These are phyloP conservation scores for Bombycilla garrulus DNA, from an alignment of 2,113 vertebrate species.

Conservation along the genomic window DNA sequence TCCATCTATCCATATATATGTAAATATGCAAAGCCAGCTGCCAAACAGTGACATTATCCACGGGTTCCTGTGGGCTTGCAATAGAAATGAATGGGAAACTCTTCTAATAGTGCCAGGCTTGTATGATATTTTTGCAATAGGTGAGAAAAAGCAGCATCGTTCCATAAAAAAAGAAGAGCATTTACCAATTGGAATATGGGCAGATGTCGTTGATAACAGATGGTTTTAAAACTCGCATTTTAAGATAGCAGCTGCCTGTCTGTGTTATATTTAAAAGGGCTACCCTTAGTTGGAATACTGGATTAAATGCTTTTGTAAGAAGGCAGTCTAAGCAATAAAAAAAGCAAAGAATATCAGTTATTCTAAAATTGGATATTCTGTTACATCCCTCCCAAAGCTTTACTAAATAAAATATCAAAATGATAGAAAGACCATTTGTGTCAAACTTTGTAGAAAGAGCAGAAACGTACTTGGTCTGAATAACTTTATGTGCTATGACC, in stretches of 20 bases:
- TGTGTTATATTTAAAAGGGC: slow-evolving; percentile 4
- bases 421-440: background rate
- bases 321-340: background rate
- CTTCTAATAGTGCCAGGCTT: background rate
- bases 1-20: slow-evolving; percentile 14
- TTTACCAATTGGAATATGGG: background rate
- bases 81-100: background rate
- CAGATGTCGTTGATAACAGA: slow-evolving; percentile 24
- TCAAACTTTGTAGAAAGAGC: background rate
- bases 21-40: slow-evolving; percentile 33
- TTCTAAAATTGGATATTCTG: background rate
- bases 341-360: background rate
- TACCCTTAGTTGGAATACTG: background rate
- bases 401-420: background rate
- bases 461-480: background rate
- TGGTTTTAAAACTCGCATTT: background rate
- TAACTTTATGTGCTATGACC: background rate
- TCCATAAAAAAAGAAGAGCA: background rate
- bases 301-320: background rate
- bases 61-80: background rate
- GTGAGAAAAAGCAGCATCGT: background rate
- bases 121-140: slow-evolving; percentile 31
- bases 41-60: slow-evolving; percentile 33
- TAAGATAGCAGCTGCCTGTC: slow-evolving; percentile 26
- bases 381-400: background rate